Evolutionary conservation across 2,113 vertebrate species (phyloP).

Genomic region (Cettia cetti): DNA sequence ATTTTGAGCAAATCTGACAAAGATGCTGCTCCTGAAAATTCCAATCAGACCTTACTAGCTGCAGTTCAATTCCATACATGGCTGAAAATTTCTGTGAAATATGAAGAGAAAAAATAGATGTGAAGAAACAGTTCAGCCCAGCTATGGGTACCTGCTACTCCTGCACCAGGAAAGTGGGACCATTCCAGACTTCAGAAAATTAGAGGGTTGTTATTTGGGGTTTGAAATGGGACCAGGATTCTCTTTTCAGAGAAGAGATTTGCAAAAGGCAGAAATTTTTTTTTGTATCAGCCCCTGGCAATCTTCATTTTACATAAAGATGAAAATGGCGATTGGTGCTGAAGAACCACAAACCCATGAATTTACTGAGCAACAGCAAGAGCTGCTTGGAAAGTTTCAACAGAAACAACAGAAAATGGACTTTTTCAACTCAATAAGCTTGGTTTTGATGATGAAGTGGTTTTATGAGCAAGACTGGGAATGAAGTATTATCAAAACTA

Average conservation of each 20-base stretch:
- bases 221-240: neutral
- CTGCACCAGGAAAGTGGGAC: neutral
- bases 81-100: neutral
- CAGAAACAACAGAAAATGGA: neutral
- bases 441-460: neutral
- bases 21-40: neutral
- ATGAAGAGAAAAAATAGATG: neutral
- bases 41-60: neutral
- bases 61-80: neutral
- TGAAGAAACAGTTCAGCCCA: neutral
- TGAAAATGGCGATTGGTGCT: neutral
- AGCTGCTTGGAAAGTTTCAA: neutral
- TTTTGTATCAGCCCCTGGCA: neutral
- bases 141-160: neutral
- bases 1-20: neutral
- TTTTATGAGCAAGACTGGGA: neutral
- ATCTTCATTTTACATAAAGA: neutral
- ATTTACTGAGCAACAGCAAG: neutral
- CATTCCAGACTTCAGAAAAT: neutral
- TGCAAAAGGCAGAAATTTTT: neutral
- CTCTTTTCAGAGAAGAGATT: neutral
- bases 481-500: neutral
- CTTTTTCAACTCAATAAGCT: neutral
- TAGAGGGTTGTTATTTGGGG: neutral
- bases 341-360: neutral